Evolutionary conservation across 1,140 invertebrate genomes (phyloP).

Genomic region (Zaprionus africanus): DNA sequence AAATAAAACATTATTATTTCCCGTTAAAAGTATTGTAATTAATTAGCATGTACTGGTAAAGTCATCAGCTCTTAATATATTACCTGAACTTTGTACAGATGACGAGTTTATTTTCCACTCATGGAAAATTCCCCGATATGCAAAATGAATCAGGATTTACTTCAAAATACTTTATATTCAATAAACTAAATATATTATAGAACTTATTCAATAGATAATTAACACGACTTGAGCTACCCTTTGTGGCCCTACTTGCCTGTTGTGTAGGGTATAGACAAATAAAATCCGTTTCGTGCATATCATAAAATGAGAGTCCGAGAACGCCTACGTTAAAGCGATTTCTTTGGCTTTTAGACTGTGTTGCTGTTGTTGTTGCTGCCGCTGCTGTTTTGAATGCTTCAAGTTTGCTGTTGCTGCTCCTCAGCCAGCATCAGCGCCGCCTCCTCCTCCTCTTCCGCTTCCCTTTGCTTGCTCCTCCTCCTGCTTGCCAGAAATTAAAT

Average conservation of each 20-base stretch:
- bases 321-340: conserved; percentile 47
- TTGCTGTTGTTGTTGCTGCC: conserved; percentile 5
- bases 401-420: conserved; percentile 27
- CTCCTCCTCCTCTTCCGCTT: conserved; percentile 11
- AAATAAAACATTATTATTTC: background rate
- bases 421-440: conserved; percentile 18
- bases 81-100: background rate
- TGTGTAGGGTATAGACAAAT: conserved; percentile 35
- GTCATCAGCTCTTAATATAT: too few species aligned
- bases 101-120: background rate
- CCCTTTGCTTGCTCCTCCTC: conserved; percentile 16
- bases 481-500: conserved; percentile 73
- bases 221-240: conserved; percentile 5
- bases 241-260: conserved; percentile 1
- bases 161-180: background rate
- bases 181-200: background rate
- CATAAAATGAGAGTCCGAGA: conserved; percentile 26
- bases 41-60: background rate
- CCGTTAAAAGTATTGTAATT: background rate
- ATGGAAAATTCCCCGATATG: background rate
- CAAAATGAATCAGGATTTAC: background rate
- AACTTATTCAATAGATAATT: background rate
- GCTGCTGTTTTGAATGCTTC: conserved; percentile 20
- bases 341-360: conserved; percentile 42
- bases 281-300: conserved; percentile 27